phyloP scores from a whole-genome alignment of 2,888 invertebrate species.

The Andrena chrysosceles region DNA sequence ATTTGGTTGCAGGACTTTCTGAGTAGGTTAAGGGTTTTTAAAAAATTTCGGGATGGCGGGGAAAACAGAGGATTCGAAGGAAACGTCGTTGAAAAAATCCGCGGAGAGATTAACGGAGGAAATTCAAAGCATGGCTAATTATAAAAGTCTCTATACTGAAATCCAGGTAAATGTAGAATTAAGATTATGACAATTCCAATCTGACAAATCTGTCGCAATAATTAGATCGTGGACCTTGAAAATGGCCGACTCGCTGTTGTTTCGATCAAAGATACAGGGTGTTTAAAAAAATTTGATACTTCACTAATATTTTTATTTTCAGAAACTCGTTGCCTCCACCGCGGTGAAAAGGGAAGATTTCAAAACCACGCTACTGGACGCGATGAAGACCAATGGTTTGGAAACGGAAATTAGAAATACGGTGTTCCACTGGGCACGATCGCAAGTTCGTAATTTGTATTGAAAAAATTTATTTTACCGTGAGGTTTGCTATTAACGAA shows the following conservation, averaged over 20 bases:
- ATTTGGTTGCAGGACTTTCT: background rate
- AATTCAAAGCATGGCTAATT: slow-evolving; percentile 91
- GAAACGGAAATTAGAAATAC: slow-evolving; percentile 94
- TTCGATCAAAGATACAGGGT: background rate
- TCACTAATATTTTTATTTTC: too few relatives aligned
- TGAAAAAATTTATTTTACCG: background rate
- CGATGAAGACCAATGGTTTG: slow-evolving; percentile 91
- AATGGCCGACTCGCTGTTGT: background rate
- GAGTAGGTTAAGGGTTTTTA: background rate
- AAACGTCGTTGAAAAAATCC: slow-evolving; percentile 90
- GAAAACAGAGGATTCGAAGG: slow-evolving; percentile 83
- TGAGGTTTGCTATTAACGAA: background rate
- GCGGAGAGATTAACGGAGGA: slow-evolving; percentile 93
- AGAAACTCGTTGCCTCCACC: slow-evolving; percentile 93
- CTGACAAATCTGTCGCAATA: too few relatives aligned
- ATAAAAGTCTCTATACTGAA: slow-evolving; percentile 91
- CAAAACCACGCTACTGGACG: slow-evolving; percentile 90
- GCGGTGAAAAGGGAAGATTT: slow-evolving; percentile 92
- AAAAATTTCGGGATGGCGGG: slow-evolving; percentile 25
- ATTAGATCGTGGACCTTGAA: background rate
- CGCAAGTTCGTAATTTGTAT: slow-evolving; percentile 80
- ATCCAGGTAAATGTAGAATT: slow-evolving; percentile 88
- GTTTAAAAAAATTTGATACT: background rate
- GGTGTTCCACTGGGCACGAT: slow-evolving; percentile 92
- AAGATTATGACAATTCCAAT: background rate